Evolutionary conservation across 2,113 vertebrate genomes (phyloP), one percentile per base, ranked within the genome.

Genomic region (Onychostruthus taczanowskii): DNA sequence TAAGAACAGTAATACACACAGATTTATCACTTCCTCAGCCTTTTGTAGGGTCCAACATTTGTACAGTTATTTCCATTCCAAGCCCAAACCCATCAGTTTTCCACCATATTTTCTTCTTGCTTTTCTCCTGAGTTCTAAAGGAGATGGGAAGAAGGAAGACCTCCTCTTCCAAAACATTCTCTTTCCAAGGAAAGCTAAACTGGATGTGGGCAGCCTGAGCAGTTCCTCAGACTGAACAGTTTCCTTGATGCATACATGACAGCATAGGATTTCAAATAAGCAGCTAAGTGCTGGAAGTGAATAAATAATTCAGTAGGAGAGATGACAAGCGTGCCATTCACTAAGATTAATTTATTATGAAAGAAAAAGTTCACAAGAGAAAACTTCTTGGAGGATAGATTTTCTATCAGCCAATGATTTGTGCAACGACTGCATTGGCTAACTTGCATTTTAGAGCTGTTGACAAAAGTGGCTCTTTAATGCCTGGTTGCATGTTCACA

Each of bases 231-330:
- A 72, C 43, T 47, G 52, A 67, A 80, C 31, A 61, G 39, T 35
- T 87, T 90, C 46, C 66, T 64, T 55, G 64, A 78, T 81, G 37
- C 58, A 52, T 33, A 62, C n/a, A 31, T 27, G 49, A 56, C n/a
- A 90, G 68, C 26, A 64, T 37, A 78, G 37, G 66, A 90, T 94
- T 94, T 88, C 70, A 94, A 73, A 88, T 39, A 53, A 92, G 53
- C 52, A 86, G 52, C 28, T 46, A 69, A 82, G 43, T 66, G 74
- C 76, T 93, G 43, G 68, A 90, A 89, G 22, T 35, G 49, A 94
- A 89, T 93, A 85, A 78, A 94, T 94, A 91, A 94, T 95, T 94
- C 64, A 88, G 9, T 2, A 58, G 84, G 22, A 80, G 61, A 90
- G 43, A 81, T 14, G 5, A 39, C 26, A 88, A 89, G n/a, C 24